Evolutionary conservation across 1,140 invertebrate species (phyloP).

Genomic region (Drepana arcuata): DNA sequence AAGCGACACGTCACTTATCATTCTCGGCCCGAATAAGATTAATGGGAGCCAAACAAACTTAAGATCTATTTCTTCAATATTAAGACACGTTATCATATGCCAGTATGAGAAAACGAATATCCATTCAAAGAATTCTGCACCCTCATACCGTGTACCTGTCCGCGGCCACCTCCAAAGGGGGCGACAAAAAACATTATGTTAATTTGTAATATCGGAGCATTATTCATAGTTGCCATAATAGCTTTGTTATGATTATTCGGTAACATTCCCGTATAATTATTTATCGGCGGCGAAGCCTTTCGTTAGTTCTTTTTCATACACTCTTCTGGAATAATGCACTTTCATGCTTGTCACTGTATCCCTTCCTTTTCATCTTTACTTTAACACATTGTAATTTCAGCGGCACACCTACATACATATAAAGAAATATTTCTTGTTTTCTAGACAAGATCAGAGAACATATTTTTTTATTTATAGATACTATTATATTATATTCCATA

Average conservation of each 20-base stretch:
- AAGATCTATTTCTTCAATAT: conserved; percentile 9
- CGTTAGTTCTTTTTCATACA: too few relatives aligned
- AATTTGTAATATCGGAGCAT: conserved; percentile 62
- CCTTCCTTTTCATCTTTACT: conserved; percentile 6
- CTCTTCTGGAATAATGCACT: conserved; percentile 17
- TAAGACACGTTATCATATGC: conserved; percentile 15
- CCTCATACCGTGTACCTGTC: conserved; percentile 65
- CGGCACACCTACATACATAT: neutral
- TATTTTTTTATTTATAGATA: too few relatives aligned
- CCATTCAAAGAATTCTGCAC: conserved; percentile 70
- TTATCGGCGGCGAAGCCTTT: conserved; percentile 34
- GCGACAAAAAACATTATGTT: conserved; percentile 68
- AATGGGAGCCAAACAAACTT: conserved; percentile 12
- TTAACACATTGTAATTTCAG: neutral
- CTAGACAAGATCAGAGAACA: too few relatives aligned
- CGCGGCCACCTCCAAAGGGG: conserved; percentile 63
- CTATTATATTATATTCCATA: too few relatives aligned
- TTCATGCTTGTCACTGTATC: conserved; percentile 30
- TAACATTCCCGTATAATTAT: conserved; percentile 53
- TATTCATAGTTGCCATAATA: conserved; percentile 65
- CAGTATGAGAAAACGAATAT: conserved; percentile 19
- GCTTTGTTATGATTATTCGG: conserved; percentile 67
- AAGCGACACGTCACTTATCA: too few relatives aligned
- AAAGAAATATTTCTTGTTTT: too few relatives aligned
- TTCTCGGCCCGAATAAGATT: conserved; percentile 13